Conservation (phyloP, 2,888 invertebrate genomes). For the Notodonta ziczac region DNA sequence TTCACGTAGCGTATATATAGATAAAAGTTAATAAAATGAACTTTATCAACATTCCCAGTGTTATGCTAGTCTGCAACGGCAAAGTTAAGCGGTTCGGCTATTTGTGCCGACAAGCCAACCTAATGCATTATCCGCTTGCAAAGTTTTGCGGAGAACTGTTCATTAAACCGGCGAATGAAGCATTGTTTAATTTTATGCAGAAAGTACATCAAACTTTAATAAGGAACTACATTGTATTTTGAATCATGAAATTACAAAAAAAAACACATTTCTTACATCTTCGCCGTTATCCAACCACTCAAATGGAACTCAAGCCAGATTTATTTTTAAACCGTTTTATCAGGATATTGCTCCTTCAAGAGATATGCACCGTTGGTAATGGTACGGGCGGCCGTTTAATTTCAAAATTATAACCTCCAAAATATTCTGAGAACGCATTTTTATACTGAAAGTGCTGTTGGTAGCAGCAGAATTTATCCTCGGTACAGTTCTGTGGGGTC, state of each 20-base stretch:
- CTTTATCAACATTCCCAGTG: conserved; percentile 32
- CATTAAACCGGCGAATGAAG: conserved; percentile 53
- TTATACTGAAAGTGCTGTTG: no score
- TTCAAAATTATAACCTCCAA: background rate
- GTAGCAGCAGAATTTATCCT: no score
- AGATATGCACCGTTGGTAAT: conserved; percentile 48
- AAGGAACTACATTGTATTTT: conserved; percentile 27
- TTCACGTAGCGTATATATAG: conserved; percentile 9
- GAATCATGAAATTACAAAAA: conserved; percentile 19
- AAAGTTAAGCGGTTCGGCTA: conserved; percentile 48
- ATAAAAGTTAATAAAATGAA: conserved; percentile 32
- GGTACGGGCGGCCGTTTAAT: background rate
- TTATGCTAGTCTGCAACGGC: conserved; percentile 26
- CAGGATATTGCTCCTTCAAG: conserved; percentile 36
- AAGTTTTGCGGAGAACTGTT: conserved; percentile 55
- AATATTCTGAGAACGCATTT: background rate
- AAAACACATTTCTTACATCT: conserved; percentile 19
- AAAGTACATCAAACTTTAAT: conserved; percentile 39
- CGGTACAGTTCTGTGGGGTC: no score
- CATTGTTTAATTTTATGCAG: conserved; percentile 50
- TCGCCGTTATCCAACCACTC: conserved; percentile 47
- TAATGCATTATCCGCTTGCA: conserved; percentile 55
- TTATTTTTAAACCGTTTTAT: conserved; percentile 56
- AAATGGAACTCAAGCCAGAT: conserved; percentile 42
- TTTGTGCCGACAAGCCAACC: conserved; percentile 52